A percentile compares a stretch with the other conserved stretches of the same genome.
Evolutionary conservation across 2,888 invertebrate genomes (phyloP).

Genomic region (Conomelus anceps): DNA sequence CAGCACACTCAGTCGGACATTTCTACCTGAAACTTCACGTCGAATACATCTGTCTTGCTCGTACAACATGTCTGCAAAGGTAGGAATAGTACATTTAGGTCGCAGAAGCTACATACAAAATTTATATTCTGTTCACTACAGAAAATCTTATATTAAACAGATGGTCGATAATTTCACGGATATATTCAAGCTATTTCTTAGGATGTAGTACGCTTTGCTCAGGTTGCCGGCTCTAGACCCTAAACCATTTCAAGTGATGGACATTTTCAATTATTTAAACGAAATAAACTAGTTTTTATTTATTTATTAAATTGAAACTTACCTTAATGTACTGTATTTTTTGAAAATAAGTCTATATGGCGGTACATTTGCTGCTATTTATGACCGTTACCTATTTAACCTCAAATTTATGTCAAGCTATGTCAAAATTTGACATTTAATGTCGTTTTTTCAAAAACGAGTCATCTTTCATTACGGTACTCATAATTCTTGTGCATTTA

Average conservation of each 20-base stretch:
- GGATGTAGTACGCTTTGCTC: too few species aligned
- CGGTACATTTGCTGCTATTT: neutral
- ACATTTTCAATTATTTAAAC: too few species aligned
- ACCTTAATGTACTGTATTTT: too few species aligned
- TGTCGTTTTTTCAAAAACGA: too few species aligned
- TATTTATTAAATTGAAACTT: too few species aligned
- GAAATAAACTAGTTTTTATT: too few species aligned
- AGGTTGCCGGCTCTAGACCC: too few species aligned
- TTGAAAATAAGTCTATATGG: neutral
- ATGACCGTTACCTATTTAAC: neutral
- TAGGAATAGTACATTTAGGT: conserved; percentile 1
- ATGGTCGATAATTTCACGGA: too few species aligned
- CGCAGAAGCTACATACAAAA: neutral
- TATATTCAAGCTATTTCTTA: too few species aligned
- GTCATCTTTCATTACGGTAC: neutral
- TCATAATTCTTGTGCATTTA: neutral
- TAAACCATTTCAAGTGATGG: too few species aligned
- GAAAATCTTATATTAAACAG: too few species aligned
- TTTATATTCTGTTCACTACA: too few species aligned
- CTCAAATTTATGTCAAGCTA: neutral
- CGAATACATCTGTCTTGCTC: conserved; percentile 17
- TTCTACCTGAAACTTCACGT: neutral
- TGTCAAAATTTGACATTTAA: neutral
- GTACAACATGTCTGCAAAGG: conserved; percentile 27
- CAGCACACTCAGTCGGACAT: conserved; percentile 16